A percentile compares a stretch with the other conserved stretches of the same genome.
Conservation (phyloP, 1,140 invertebrate genomes). For the Oreohelix idahoensis region DNA sequence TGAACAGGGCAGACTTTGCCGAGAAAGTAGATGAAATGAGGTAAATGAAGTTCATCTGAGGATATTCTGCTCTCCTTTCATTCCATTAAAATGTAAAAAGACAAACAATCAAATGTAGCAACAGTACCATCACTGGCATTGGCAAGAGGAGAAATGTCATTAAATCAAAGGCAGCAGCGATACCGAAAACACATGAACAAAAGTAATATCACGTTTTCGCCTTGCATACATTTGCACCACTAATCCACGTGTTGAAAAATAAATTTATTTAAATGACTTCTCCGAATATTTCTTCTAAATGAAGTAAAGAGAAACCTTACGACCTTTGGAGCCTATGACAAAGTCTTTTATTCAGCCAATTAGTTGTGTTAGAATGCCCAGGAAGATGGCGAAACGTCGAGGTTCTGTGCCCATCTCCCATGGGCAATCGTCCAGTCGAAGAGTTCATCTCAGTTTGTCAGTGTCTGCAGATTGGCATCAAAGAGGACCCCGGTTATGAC, state of each 20-base stretch:
- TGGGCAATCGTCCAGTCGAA: neutral
- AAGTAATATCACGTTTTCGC: too few relatives aligned
- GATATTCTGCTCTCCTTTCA: too few relatives aligned
- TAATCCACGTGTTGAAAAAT: neutral
- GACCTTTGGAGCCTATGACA: neutral
- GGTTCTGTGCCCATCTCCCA: slow-evolving; percentile 1
- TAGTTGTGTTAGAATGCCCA: slow-evolving; percentile 5
- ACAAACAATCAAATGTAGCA: too few relatives aligned
- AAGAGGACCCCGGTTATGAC: slow-evolving; percentile 22
- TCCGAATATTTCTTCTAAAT: neutral
- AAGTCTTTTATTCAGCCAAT: slow-evolving; percentile 25
- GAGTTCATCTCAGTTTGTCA: slow-evolving; percentile 23
- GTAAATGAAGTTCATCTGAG: too few relatives aligned
- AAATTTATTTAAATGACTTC: slow-evolving; percentile 4
- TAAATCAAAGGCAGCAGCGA: too few relatives aligned
- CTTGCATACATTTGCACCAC: too few relatives aligned
- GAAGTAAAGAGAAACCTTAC: neutral
- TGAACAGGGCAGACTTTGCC: too few relatives aligned
- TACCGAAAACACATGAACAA: too few relatives aligned
- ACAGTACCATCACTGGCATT: too few relatives aligned
- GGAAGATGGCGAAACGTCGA: neutral
- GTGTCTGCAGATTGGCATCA: slow-evolving; percentile 20
- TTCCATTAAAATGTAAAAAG: too few relatives aligned
- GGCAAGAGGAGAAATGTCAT: too few relatives aligned
- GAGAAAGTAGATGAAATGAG: too few relatives aligned